A percentile compares a stretch with the other conserved stretches of the same genome.
These are phyloP conservation scores for Tapera naevia DNA, from an alignment of 2,797 vertebrate species.

Conservation along the genomic window DNA sequence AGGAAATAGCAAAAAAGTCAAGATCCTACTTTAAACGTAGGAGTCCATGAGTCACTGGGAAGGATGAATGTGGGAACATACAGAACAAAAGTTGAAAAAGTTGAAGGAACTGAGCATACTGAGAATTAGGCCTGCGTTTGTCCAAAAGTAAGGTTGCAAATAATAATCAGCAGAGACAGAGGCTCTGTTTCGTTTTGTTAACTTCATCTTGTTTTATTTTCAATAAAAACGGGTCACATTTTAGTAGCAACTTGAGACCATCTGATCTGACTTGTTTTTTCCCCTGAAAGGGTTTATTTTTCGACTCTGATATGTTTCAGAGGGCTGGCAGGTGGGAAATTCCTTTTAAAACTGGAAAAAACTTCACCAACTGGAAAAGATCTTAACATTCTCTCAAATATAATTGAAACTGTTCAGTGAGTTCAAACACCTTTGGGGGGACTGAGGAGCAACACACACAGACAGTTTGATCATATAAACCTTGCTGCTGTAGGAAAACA, in stretches of 20 bases:
- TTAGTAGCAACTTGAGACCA: not conserved
- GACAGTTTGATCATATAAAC: not conserved
- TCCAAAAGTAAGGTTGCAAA: not conserved
- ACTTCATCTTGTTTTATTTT: not conserved
- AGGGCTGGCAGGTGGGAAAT: not conserved
- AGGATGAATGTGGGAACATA: not conserved
- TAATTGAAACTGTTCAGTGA: not conserved
- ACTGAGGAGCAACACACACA: not conserved
- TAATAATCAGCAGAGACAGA: not conserved
- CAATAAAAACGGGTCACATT: not conserved
- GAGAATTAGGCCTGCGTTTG: not conserved
- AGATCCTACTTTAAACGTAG: not conserved
- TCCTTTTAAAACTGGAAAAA: not conserved
- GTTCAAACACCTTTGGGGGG: not conserved
- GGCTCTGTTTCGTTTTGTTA: not conserved
- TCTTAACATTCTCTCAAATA: not conserved
- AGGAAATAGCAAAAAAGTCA: not conserved
- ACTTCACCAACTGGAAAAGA: not conserved
- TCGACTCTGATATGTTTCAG: not conserved
- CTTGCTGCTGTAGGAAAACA: not conserved
- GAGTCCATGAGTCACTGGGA: not conserved
- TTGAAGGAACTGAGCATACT: not conserved
- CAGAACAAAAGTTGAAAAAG: not conserved
- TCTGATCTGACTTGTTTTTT: not conserved
- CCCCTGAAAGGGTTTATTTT: not conserved